Percentiles rank a stretch among this genome's conserved stretches.
These are phyloP conservation scores for Percopsis transmontana DNA, from an alignment of 2,113 vertebrate genomes.

Conservation along the genomic window DNA sequence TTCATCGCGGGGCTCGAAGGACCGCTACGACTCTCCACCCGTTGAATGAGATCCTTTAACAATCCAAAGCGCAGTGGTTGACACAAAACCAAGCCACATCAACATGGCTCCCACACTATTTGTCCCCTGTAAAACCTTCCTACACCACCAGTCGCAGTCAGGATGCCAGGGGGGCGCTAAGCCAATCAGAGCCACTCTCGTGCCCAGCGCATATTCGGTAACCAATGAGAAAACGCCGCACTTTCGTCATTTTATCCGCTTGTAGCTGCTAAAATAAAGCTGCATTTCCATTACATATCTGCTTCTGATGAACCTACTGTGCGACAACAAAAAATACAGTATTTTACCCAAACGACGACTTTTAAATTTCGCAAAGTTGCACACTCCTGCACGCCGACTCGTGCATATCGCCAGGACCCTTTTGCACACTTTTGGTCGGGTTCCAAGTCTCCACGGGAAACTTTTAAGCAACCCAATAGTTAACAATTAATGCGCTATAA, in stretches of 20 bases:
- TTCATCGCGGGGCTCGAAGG: slow-evolving; percentile 58
- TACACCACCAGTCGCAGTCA: slow-evolving; percentile 55
- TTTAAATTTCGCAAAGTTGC: too few species aligned
- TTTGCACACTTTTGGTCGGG: too few species aligned
- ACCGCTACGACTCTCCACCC: slow-evolving; percentile 45
- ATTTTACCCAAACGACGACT: too few species aligned
- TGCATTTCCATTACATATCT: slow-evolving; percentile 2
- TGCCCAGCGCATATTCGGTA: slow-evolving; percentile 28
- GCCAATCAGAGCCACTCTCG: slow-evolving; percentile 65
- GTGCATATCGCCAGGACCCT: too few species aligned
- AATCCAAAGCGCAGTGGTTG: slow-evolving; percentile 50
- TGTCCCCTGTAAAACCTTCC: slow-evolving; percentile 51
- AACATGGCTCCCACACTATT: slow-evolving; percentile 73
- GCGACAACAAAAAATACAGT: too few species aligned
- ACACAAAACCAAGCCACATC: slow-evolving; percentile 58
- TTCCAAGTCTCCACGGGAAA: too few species aligned
- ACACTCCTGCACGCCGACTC: too few species aligned
- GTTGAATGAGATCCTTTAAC: slow-evolving; percentile 39
- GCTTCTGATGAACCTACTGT: slow-evolving; percentile 17
- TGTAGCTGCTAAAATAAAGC: not conserved
- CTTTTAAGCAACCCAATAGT: too few species aligned
- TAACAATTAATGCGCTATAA: too few species aligned
- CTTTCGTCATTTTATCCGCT: slow-evolving; percentile 66
- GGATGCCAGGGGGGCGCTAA: slow-evolving; percentile 32
- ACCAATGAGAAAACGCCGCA: slow-evolving; percentile 58